These are phyloP conservation scores for Apoderus coryli DNA, from an alignment of 2,888 invertebrate species.

Conservation along the genomic window DNA sequence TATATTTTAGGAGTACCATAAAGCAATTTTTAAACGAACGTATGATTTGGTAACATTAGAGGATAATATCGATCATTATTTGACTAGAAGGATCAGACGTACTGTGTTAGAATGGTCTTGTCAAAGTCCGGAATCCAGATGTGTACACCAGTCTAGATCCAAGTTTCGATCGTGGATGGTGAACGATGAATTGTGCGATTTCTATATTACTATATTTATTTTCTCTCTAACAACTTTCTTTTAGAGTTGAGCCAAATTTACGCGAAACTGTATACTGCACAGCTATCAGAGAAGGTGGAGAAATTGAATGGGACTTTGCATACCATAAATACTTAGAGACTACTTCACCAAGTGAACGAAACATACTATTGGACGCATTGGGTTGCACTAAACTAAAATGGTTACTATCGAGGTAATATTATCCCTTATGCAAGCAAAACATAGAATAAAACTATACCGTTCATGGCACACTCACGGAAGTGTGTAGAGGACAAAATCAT, in stretches of 20 bases:
- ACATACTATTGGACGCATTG: conserved; percentile 39
- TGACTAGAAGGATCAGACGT: conserved; percentile 39
- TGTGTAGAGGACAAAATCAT: too few relatives aligned
- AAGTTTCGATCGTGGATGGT: conserved; percentile 38
- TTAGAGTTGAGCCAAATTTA: conserved; percentile 46
- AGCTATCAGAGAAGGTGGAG: conserved; percentile 45
- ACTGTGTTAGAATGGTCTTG: conserved; percentile 44
- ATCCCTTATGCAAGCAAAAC: too few relatives aligned
- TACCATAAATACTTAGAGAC: conserved; percentile 37
- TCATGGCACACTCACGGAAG: too few relatives aligned
- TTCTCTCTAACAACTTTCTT: conserved; percentile 17
- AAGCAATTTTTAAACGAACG: conserved; percentile 33
- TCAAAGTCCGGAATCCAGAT: conserved; percentile 35
- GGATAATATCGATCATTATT: conserved; percentile 36
- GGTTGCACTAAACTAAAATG: conserved; percentile 42
- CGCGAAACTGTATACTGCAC: conserved; percentile 50
- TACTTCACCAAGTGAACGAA: conserved; percentile 44
- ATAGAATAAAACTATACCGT: too few relatives aligned
- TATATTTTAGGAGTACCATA: conserved; percentile 32
- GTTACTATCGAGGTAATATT: conserved; percentile 41
- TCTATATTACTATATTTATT: conserved; percentile 15
- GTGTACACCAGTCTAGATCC: conserved; percentile 34
- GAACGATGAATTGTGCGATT: conserved; percentile 21
- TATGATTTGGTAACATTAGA: conserved; percentile 37
- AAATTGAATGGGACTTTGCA: conserved; percentile 53